These are phyloP conservation scores for Cercopithecus mona DNA, from an alignment of 2,113 vertebrate species.

Conservation along the genomic window DNA sequence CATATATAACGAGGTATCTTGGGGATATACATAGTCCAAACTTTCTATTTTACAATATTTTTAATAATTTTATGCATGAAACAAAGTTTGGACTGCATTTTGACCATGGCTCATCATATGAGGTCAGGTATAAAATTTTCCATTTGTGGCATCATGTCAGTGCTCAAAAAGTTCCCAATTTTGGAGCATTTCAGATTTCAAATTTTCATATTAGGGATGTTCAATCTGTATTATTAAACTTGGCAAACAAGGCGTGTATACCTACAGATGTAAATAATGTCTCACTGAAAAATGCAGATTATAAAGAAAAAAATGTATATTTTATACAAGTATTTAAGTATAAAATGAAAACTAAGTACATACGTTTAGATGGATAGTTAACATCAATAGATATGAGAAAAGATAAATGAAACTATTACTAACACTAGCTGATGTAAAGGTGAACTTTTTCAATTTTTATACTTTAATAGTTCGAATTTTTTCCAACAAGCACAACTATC, in stretches of 20 bases:
- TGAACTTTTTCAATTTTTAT: background rate
- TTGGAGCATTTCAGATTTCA: background rate
- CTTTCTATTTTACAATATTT: background rate
- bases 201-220: background rate
- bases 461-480: background rate
- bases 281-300: background rate
- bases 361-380: background rate
- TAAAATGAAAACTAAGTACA: background rate
- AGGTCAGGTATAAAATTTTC: background rate
- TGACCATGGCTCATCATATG: background rate
- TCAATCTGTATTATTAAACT: background rate
- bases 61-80: background rate
- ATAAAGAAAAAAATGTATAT: background rate
- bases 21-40: background rate
- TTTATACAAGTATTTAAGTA: constrained; percentile 5
- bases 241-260: background rate
- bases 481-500: background rate
- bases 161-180: background rate
- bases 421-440: background rate
- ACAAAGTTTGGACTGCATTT: background rate
- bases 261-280: background rate
- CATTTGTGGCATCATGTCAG: background rate
- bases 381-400: background rate
- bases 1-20: background rate
- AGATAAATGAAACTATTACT: background rate